Evolutionary conservation across 2,113 vertebrate genomes (phyloP).

Genomic region (Hippolais icterina): DNA sequence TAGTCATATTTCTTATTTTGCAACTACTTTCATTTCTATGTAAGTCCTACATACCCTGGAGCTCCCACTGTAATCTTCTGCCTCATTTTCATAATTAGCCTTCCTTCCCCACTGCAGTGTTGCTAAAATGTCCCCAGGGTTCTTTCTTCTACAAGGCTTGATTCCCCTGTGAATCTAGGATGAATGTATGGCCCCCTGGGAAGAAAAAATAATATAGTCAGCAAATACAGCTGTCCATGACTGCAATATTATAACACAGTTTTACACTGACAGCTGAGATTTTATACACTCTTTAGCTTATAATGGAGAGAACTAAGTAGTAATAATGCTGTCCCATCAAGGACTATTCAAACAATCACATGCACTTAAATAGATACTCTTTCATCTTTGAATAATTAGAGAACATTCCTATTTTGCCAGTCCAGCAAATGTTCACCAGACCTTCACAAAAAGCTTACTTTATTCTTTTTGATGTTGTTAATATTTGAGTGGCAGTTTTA

Average conservation of each 20-base stretch:
- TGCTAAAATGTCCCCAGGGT: background rate
- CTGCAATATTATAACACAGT: background rate
- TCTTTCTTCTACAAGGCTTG: background rate
- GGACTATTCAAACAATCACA: background rate
- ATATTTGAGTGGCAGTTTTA: conserved; percentile 33
- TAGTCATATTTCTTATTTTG: background rate
- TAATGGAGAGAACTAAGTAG: background rate
- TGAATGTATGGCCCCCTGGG: background rate
- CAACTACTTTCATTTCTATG: background rate
- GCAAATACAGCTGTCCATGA: background rate
- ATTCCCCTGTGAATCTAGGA: background rate
- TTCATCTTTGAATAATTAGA: conserved; percentile 35
- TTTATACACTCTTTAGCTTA: background rate
- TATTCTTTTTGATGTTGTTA: conserved; percentile 27
- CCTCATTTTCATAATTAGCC: conserved; percentile 1
- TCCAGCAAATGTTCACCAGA: conserved; percentile 37
- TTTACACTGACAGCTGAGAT: background rate
- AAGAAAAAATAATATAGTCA: background rate
- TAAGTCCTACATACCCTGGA: background rate
- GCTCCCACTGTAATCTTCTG: background rate
- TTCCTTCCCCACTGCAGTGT: background rate
- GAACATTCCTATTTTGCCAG: background rate
- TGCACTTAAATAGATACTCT: background rate
- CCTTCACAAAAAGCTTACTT: conserved; percentile 5
- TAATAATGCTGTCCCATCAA: background rate